Evolutionary conservation across 1,140 invertebrate genomes (phyloP).

Genomic region (Leptinotarsa texana): DNA sequence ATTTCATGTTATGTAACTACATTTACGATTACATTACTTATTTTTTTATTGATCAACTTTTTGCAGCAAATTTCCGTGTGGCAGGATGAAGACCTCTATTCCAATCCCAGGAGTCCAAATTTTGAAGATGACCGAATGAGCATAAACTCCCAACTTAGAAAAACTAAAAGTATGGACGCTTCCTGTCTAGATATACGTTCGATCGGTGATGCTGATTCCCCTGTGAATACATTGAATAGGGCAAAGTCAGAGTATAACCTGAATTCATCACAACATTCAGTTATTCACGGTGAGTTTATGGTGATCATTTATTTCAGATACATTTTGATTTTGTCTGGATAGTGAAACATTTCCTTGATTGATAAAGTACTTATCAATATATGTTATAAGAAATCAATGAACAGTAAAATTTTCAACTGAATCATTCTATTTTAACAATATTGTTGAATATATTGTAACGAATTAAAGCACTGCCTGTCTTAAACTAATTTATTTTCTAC

Average conservation of each 20-base stretch:
- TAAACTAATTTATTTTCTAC: too few relatives aligned
- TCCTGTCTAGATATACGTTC: conserved; percentile 80
- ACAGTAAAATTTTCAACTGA: too few relatives aligned
- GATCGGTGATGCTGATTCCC: conserved; percentile 65
- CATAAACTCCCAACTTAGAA: conserved; percentile 74
- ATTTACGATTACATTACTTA: too few relatives aligned
- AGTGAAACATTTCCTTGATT: too few relatives aligned
- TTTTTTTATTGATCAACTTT: conserved; percentile 7
- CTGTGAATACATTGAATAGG: conserved; percentile 67
- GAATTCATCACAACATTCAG: conserved; percentile 65
- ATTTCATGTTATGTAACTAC: too few relatives aligned
- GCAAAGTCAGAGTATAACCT: conserved; percentile 88
- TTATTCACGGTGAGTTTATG: conserved; percentile 58
- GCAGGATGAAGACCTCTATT: conserved; percentile 76
- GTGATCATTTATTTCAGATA: too few relatives aligned
- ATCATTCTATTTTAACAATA: too few relatives aligned
- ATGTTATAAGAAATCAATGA: too few relatives aligned
- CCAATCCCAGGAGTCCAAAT: conserved; percentile 63
- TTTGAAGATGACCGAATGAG: conserved; percentile 65
- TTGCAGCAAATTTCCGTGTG: conserved; percentile 76
- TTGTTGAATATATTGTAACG: too few relatives aligned
- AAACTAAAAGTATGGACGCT: conserved; percentile 86
- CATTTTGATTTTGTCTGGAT: too few relatives aligned
- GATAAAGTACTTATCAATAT: too few relatives aligned
- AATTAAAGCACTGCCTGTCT: too few relatives aligned